Base-by-base conservation (phyloP, 2,797 vertebrate genomes). In the Propithecus perrieri region DNA sequence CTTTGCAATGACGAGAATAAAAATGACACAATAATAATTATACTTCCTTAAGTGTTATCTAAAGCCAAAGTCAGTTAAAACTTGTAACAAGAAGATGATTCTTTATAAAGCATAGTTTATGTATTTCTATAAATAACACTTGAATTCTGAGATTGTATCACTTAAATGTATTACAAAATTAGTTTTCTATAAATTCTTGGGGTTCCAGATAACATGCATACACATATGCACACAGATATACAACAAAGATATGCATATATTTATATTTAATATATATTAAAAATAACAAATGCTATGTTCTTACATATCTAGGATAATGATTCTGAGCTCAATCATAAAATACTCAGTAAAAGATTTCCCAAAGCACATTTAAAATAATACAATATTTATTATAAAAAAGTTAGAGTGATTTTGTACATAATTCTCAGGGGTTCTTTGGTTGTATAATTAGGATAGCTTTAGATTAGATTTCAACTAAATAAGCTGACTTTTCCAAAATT, bases 381-480 rank as follows among this genome's bases (percentile, higher is more conserved):
- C 84, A 96, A 96, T 98, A 97, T 97, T 97, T 97, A 97, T 97
- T 95, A 97, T 95, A 79, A 98, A 97, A 91, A 97, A 97, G 57
- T 55, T 97, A 75, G 41, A 72, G 22, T 96, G 69, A 79, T 89
- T 98, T 98, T 84, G 76, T n/a, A 84, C 18, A 26, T 80, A 86
- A 95, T 96, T 98, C 83, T 91, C 94, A 97, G 90, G 78, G 96
- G 76, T 71, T 97, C 1, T 0, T 96, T 97, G 92, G 17, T 89
- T 97, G 22, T 50, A 61, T 98, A 97, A 98, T 98, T 97, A 98
- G 48, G 46, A 65, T 30, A 91, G 5, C 4, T 97, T 97, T 97
- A 97, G 97, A 97, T 97, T 97, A 85, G 46, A 95, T 97, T 98
- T 97, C 71, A 61, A 38, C 65, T 92, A 97, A 97, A 96, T 92